These are phyloP conservation scores for Halcyon badia DNA, from an alignment of 2,797 vertebrate genomes.

Conservation along the genomic window DNA sequence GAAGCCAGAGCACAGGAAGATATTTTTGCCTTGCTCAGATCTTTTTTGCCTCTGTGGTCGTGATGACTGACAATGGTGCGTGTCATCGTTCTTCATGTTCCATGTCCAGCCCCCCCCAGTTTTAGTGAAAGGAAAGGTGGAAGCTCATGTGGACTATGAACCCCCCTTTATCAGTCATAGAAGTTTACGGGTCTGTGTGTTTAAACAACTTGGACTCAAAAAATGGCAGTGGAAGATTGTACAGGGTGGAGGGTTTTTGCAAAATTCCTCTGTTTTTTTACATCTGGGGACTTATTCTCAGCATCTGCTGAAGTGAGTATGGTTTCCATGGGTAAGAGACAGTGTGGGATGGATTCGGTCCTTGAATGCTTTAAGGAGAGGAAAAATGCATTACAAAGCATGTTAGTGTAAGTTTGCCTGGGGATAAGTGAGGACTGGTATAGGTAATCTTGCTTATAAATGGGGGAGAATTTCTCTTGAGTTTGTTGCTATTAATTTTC, in stretches of 20 bases:
- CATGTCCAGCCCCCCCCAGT: accelerated
- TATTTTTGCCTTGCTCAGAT: neutral
- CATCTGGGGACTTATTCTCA: neutral
- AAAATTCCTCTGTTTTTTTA: neutral
- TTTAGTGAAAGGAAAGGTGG: neutral
- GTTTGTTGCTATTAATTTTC: neutral
- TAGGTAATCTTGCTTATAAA: neutral
- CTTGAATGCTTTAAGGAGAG: neutral
- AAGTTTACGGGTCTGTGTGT: neutral
- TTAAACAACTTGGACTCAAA: neutral
- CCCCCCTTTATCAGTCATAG: neutral
- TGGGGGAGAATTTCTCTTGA: neutral
- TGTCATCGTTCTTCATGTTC: neutral
- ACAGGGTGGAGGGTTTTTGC: neutral
- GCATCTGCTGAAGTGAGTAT: neutral
- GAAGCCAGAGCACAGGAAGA: neutral
- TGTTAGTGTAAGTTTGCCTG: neutral
- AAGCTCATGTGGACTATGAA: neutral
- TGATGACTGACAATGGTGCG: neutral
- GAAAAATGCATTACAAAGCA: neutral
- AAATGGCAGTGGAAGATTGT: neutral
- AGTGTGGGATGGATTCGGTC: neutral
- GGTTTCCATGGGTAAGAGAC: neutral
- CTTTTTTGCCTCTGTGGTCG: neutral
- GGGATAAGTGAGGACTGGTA: neutral